Evolutionary conservation across 2,797 vertebrate genomes (phyloP), one percentile per base, ranked within the genome.

Genomic region (Pipistrellus pygmaeus): DNA sequence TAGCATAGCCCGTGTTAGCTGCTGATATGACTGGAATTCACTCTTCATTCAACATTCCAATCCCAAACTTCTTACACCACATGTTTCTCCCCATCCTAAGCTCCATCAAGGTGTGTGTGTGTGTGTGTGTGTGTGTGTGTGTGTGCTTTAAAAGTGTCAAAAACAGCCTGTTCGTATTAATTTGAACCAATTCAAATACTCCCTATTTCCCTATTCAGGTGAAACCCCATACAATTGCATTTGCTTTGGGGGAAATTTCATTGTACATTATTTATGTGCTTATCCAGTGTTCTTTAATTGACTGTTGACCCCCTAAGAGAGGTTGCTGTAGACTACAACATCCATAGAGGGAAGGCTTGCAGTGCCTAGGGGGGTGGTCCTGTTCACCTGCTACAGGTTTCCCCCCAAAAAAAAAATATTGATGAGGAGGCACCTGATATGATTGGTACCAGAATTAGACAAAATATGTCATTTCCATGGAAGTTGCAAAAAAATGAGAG

Each of bases 381-480:
- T n/a, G 21, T 44, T 62, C n/a, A 46, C 18, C 46, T 46, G 17
- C 9, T 76, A 53, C 1, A 32, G 35, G 27, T 84, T 13, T 69
- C 10, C 71, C 23, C n/a, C 60, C 25, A 2, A 27, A 60, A n/a
- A n/a, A 25, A n/a, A 25, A 57, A 41, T 12, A 71, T 1, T 81
- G 75, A 71, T 66, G 55, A 76, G 13, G 27, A 69, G 32, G 41
- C 23, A 35, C 17, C 27, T 14, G 35, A 64, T 51, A 48, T 15
- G 18, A 73, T 18, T 57, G 84, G 2, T 11, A 66, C 23, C 64
- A 90, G 60, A 68, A 64, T 73, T 38, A 60, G 23, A 60, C 25
- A 88, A 90, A 78, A 88, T 46, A 32, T 91, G 85, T 35, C 62
- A 77, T 78, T 88, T 94, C 78, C 13, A 18, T 68, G 57, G 60